A percentile compares a stretch with the other conserved stretches of the same genome.
These are phyloP conservation scores for Epinephelus lanceolatus DNA, from an alignment of 2,113 vertebrate species.

Conservation along the genomic window DNA sequence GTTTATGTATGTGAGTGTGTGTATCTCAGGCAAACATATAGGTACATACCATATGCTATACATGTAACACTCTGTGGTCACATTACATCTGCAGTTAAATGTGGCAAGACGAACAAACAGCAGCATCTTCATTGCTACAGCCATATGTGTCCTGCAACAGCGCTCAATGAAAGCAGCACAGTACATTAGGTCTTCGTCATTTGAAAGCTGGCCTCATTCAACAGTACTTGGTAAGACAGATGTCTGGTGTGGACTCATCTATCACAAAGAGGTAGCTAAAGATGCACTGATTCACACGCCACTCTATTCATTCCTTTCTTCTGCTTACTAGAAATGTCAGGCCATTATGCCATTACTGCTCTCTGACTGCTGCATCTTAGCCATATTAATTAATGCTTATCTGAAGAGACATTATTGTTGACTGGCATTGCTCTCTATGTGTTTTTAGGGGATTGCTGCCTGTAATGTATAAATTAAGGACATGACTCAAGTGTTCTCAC, in stretches of 20 bases:
- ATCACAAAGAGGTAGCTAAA: constrained; percentile 47
- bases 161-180: constrained; percentile 30
- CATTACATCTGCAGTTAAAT: constrained; percentile 17
- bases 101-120: not conserved
- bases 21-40: not conserved
- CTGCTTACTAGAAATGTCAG: constrained; percentile 37
- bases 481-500: constrained; percentile 25
- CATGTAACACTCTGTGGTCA: not conserved
- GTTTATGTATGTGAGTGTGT: too few species aligned
- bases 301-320: constrained; percentile 57
- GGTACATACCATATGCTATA: not conserved
- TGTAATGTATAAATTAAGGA: constrained; percentile 20
- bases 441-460: constrained; percentile 18
- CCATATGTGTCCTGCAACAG: not conserved
- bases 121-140: not conserved
- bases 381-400: constrained; percentile 44
- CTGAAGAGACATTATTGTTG: constrained; percentile 37
- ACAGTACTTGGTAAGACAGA: constrained; percentile 18
- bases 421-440: constrained; percentile 3
- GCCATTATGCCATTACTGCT: constrained; percentile 49
- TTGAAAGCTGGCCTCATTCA: constrained; percentile 47
- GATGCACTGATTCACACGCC: constrained; percentile 43
- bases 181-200: constrained; percentile 33
- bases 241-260: constrained; percentile 37
- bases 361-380: constrained; percentile 31